Evolutionary conservation across 2,888 invertebrate species (phyloP), one percentile per base, ranked within the genome.

Genomic region (Diarsia rubi): DNA sequence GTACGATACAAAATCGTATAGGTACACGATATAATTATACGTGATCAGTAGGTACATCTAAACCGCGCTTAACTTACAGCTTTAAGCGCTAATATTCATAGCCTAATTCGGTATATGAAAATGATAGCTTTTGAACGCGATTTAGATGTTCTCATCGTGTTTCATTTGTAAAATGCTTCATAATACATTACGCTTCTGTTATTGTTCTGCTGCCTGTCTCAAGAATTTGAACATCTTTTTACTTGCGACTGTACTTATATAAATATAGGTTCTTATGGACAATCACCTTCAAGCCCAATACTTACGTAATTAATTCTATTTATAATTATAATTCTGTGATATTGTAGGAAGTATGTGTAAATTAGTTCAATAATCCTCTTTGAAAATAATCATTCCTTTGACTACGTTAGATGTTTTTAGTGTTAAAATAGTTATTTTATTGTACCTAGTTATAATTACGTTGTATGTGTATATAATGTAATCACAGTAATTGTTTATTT

Each of bases 291-390:
- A 66, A 16, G 11, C 67, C 69, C 60, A 73, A 68, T 76, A 66
- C 74, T 80, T 12, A 82, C 24, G 77, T 83, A 83, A 78, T 76
- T 83, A 88, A 82, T 87, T 86, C 73, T 79, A 92, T 73, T 78
- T 77, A 82, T 78, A 70, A 68, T 80, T 80, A 80, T 80, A 82
- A 82, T 92, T 93, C 95, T 95, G 95, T 95, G 95, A 95, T 95
- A 95, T 93, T 93, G 89, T 93, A 91, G 88, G 87, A 88, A 88
- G 85, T 90, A 84, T 78, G 60, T 86, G 82, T 83, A 84, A 70
- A 75, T 72, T 77, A 68, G 64, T 64, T 64, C 14, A 57, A 64
- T 76, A 62, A 52, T 67, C 66, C 72, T 77, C 68, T 64, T 78
- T 79, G 49, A 68, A 69, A 72, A 62, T 79, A 75, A 79, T 79